Base-by-base conservation (phyloP, 2,113 vertebrate species). In the Ceyx cyanopectus region DNA sequence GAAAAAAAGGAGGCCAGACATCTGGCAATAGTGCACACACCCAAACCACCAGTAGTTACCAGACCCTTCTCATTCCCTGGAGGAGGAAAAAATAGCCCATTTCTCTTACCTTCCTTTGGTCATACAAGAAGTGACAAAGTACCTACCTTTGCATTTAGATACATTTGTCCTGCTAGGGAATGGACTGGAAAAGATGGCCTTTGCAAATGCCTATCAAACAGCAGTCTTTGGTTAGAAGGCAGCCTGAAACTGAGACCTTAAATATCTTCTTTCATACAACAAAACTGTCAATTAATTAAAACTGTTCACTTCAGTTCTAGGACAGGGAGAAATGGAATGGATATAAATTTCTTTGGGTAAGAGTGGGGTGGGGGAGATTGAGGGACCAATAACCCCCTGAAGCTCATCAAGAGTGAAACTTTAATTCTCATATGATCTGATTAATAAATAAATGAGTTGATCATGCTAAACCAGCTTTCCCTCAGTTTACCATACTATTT, bases 71-170 rank as follows among this genome's bases (percentile, higher is more conserved):
- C 19, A 85, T 50, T 72, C 32, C 24, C 17, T n/a, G 34, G 24
- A 78, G 48, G 17, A 85, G 7, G 48, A 65, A 80, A 48, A 93
- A 85, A 58, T 43, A 45, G 21, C 16, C 46, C 17, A 22, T 8
- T 68, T 85, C 54, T 76, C 74, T 53, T 61, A 58, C 18, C 21
- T 91, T 41, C 18, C 45, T 87, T 80, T 61, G 18, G 75, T 81
- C 32, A 17, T 32, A 46, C 18, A 32, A 45, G 1, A 6, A 73
- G 17, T 58, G 75, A 72, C 54, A 32, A 40, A 84, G 26, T 57
- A 76, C 79, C 94, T 87, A 98, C 98, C 97, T 99, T 99, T 24
- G 98, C 98, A 92, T 98, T 99, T 72, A 98, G 96, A 63, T 98
- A 97, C 18, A 97, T 96, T 95, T 98, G 98, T 62, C 98, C 98